Base-by-base conservation (phyloP, 2,888 invertebrate genomes). In the Calliopum simillimum region DNA sequence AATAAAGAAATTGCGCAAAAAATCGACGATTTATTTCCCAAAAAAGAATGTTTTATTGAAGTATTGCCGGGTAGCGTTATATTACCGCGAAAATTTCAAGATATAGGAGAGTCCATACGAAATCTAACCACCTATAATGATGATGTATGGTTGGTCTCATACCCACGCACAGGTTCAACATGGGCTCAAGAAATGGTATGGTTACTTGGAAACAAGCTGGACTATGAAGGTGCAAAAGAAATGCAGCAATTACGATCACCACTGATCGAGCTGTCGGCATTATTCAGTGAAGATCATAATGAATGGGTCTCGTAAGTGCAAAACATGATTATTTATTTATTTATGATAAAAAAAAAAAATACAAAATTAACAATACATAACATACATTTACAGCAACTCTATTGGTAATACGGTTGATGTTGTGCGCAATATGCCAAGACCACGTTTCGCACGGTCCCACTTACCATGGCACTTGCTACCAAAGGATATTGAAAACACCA, bases 131-230 rank as follows among this genome's bases (percentile, higher is more conserved):
- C 95, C 2, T 87, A 90, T 67, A 88, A 91, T 4, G 92, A 92
- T 76, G 96, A 97, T 82, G 90, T 95, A 0, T 95, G 96, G 92
- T 88, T 96, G 84, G 90, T 94, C 56, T 96, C 96, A 12, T 96
- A 93, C 87, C 96, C 97, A 0, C 90, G 96, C 79, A 95, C 96
- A 78, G 96, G 96, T 14, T 96, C 96, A 23, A 97, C 97, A 1
- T 97, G 97, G 97, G 91, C 93, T 0, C 96, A 96, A 81, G 97
- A 97, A 88, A 95, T 97, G 91, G 91, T 94, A 2, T 97, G 96
- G 93, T 88, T 96, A n/a, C 90, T 97, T 71, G 91, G 92, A 4
- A 93, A 94, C 78, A 90, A 93, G 77, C 87, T 95, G 74, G 91
- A 97, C 82, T 94, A 91, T 78, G 91, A 93, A 78, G 90, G 89